These are phyloP conservation scores for Poeciliopsis retropinna DNA, from an alignment of 2,113 vertebrate species.

Conservation along the genomic window DNA sequence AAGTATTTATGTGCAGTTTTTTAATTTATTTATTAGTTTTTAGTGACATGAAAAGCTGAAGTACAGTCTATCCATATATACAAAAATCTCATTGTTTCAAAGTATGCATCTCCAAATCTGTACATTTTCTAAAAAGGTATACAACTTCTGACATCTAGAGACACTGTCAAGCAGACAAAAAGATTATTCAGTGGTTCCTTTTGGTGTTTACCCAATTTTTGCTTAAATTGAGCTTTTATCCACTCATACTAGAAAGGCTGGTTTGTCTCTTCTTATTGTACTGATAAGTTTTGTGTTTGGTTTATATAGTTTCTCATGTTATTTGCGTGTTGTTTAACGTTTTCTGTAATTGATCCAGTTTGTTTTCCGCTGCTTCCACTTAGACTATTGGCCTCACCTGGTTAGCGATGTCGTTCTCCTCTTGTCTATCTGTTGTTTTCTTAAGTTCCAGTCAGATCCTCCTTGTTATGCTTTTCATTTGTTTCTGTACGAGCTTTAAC, in stretches of 20 bases:
- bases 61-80: background rate
- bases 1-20: background rate
- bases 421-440: background rate
- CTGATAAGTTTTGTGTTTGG: background rate
- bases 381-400: background rate
- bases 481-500: background rate
- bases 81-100: background rate
- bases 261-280: no score
- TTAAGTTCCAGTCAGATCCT: background rate
- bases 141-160: no score
- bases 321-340: background rate
- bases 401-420: background rate
- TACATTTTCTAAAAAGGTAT: background rate
- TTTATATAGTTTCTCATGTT: background rate
- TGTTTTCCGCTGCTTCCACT: background rate
- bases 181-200: background rate
- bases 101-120: background rate
- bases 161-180: background rate
- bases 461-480: background rate
- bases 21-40: background rate
- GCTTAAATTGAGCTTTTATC: background rate
- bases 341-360: background rate
- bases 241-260: no score
- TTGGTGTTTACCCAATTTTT: background rate
- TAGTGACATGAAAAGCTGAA: constrained; percentile 12